Evolutionary conservation across 2,113 vertebrate genomes (phyloP).

Genomic region (Macroglossus sobrinus): DNA sequence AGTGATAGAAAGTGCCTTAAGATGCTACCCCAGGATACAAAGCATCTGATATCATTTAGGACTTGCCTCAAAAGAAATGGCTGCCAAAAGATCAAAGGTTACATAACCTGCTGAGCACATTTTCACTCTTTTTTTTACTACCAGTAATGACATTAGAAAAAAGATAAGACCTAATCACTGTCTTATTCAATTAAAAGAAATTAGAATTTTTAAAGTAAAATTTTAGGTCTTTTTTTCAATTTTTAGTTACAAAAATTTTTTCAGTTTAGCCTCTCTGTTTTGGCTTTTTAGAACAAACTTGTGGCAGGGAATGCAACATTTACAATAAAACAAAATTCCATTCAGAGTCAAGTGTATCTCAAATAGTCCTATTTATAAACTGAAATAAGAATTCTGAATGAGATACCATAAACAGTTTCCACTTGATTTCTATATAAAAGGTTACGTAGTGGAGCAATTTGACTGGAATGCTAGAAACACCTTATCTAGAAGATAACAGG

Average conservation of each 20-base stretch:
- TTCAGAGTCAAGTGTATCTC: not conserved
- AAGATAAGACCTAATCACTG: no score
- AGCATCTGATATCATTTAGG: not conserved
- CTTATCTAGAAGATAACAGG: not conserved
- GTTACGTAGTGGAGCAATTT: not conserved
- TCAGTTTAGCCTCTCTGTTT: not conserved
- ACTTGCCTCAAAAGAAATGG: not conserved
- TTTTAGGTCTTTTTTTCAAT: not conserved
- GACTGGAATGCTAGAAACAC: not conserved
- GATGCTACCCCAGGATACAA: not conserved
- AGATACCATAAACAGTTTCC: not conserved
- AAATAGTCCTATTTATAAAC: not conserved
- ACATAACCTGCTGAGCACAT: not conserved
- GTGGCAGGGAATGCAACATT: not conserved
- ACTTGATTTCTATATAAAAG: not conserved
- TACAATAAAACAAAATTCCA: not conserved
- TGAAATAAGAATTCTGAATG: not conserved
- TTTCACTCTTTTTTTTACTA: not conserved
- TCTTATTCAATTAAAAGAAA: slow-evolving; percentile 29
- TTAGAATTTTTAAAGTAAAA: not conserved
- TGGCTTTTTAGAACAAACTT: slow-evolving; percentile 33
- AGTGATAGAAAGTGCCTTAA: not conserved
- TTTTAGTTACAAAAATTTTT: no score
- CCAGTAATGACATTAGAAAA: not conserved
- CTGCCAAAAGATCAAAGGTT: not conserved